Evolutionary conservation across 2,888 invertebrate species (phyloP).

Genomic region (Diadromus collaris): DNA sequence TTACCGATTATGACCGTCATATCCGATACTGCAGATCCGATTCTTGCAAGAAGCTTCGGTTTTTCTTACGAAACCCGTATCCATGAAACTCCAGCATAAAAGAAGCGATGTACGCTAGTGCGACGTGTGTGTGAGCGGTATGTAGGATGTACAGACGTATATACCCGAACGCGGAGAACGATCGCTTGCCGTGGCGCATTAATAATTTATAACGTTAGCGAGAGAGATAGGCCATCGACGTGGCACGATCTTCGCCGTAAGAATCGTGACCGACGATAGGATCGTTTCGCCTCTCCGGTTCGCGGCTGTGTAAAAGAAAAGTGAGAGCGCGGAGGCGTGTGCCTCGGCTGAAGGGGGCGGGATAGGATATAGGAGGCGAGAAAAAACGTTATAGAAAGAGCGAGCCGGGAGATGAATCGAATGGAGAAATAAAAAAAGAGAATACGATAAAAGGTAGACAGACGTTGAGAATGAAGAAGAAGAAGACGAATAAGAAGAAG

Average conservation of each 20-base stretch:
- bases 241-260: slow-evolving; percentile 69
- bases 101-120: slow-evolving; percentile 31
- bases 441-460: slow-evolving; percentile 25
- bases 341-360: slow-evolving; percentile 9
- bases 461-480: slow-evolving; percentile 23
- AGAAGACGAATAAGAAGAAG: background rate
- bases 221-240: slow-evolving; percentile 68
- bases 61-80: slow-evolving; percentile 12
- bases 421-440: slow-evolving; percentile 40
- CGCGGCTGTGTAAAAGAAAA: slow-evolving; percentile 29
- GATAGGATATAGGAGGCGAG: slow-evolving; percentile 6
- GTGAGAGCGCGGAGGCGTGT: slow-evolving; percentile 19
- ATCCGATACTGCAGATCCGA: background rate
- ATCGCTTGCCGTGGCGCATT: slow-evolving; percentile 69
- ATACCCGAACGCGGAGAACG: slow-evolving; percentile 60
- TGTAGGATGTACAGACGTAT: background rate
- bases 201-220: slow-evolving; percentile 72
- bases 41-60: background rate
- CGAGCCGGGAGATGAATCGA: slow-evolving; percentile 31
- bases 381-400: slow-evolving; percentile 23
- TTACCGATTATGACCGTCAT: background rate
- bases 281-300: slow-evolving; percentile 64
- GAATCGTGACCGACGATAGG: slow-evolving; percentile 73
- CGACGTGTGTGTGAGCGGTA: slow-evolving; percentile 1
- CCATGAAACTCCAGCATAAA: slow-evolving; percentile 45